Base-by-base conservation (phyloP, 2,797 vertebrate genomes). In the Staurois parvus region DNA sequence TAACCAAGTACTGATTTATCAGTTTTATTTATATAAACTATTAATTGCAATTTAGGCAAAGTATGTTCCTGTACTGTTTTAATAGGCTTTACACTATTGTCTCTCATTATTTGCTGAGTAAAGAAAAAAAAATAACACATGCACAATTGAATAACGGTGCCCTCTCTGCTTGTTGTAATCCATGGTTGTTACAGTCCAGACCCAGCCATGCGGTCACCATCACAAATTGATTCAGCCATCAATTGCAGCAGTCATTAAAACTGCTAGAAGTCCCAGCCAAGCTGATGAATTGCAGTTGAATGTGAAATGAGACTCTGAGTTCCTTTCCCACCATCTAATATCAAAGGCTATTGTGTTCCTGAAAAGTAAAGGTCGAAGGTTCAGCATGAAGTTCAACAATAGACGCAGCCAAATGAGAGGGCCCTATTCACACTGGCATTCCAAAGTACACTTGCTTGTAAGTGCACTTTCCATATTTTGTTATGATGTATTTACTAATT, bases 181-280 rank as follows among this genome's bases (percentile, higher is more conserved):
- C 94, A 26, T 91, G 94, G 93, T 95, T 96, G 95, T 96, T 96
- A 95, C 95, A 96, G 95, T 96, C 93, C 92, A 94, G 92, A 94
- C 94, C 95, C 92, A 95, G 94, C 94, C 94, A 95, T 92, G 94
- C 95, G 95, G 96, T 97, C 96, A 96, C 96, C 96, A 91, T 96
- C 94, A 94, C 96, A 91, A 97, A 97, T 97, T 96, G 96, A 97
- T 97, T 97, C 96, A 97, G 96, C 94, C 95, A 93, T 97, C 96
- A 97, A 96, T 96, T 95, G 95, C 94, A 92, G 93, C 90, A 91
- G 94, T 95, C 94, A 95, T 97, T 96, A 95, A 95, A 94, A 93
- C 92, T 92, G 93, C 92, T 92, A 92, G 92, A 89, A 93, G 91
- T 94, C 94, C 89, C 91, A 93, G 93, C 95, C 94, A 91, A 94